A percentile compares a stretch with the other conserved stretches of the same genome.
Evolutionary conservation across 2,113 vertebrate species (phyloP).

Genomic region (Cathartes aura): DNA sequence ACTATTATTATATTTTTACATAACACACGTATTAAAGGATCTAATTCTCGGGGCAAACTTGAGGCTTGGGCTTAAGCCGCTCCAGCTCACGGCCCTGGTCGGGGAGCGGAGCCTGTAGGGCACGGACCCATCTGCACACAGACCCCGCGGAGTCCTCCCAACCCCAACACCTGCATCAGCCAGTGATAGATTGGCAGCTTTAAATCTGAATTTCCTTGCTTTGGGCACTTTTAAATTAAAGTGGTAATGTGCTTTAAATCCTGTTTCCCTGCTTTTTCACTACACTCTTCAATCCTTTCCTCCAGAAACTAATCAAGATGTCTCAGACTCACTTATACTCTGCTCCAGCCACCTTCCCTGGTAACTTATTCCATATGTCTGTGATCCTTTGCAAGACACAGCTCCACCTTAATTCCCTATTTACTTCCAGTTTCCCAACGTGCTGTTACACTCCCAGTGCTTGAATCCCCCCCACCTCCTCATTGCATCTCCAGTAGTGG

Average conservation of each 20-base stretch:
- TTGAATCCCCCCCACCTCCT: background rate
- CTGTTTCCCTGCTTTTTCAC: conserved; percentile 55
- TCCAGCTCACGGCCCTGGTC: rapidly evolving
- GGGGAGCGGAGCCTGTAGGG: background rate
- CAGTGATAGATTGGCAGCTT: conserved; percentile 38
- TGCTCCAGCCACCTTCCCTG: conserved; percentile 32
- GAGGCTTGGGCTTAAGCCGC: background rate
- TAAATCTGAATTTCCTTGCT: conserved; percentile 67
- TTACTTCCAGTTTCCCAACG: background rate
- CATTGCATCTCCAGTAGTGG: rapidly evolving
- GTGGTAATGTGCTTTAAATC: conserved; percentile 69
- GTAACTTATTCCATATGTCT: conserved; percentile 53
- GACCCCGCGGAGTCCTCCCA: background rate
- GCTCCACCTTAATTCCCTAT: background rate
- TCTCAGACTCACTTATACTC: conserved; percentile 25
- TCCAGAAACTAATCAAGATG: conserved; percentile 65
- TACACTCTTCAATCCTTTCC: conserved; percentile 33
- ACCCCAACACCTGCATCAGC: conserved; percentile 21
- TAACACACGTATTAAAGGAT: background rate
- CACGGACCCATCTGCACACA: background rate
- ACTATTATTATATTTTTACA: too few relatives aligned
- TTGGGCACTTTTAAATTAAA: conserved; percentile 67
- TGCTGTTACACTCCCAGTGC: background rate
- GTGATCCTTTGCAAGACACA: background rate
- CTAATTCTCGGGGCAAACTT: background rate